Evolutionary conservation across 2,797 vertebrate genomes (phyloP), one percentile per base, ranked within the genome.

Genomic region (Anniella stebbinsi): DNA sequence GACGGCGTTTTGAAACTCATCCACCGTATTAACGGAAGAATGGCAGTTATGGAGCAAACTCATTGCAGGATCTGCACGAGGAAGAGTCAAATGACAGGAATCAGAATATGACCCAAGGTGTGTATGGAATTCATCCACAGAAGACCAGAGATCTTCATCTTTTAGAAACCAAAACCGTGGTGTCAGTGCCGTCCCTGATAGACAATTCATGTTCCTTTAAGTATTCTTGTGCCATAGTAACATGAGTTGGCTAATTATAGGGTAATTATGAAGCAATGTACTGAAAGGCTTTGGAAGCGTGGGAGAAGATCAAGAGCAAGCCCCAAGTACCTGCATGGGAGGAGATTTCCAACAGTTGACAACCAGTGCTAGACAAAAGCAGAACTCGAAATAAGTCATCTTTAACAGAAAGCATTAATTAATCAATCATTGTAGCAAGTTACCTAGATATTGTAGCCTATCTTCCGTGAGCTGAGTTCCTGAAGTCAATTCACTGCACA

Each of bases 191-290:
- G 9, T 48, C 48, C 8, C 60, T 69, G 88, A 78, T 70, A 77
- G 81, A 69, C 81, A 78, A 84, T 89, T 84, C 57, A 83, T 89
- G 73, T 78, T 84, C 88, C 70, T 84, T 84, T 84, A 78, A 78
- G 81, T 60, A 84, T 85, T 84, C 88, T 41, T 38, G 60, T 69
- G 60, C 73, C 23, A 45, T 33, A 60, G 82, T 84, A 82, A 69
- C 73, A 89, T 73, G 41, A 84, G 82, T 57, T 63, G 23, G 73
- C 88, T 85, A 89, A 89, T 89, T 89, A 89, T 84, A 69, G 82
- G 78, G 82, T 85, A 89, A 89, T 89, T 89, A 84, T 78, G 41
- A 84, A 84, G 88, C 33, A 77, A 57, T 41, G 82, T 41, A 69
- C 60, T 54, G 82, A 69, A 69, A 57, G 88, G 69, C 45, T 89